Percentiles rank a stretch among this genome's conserved stretches.
phyloP scores from a whole-genome alignment of 2,888 invertebrate species.

The Apomyelois bistriatella region DNA sequence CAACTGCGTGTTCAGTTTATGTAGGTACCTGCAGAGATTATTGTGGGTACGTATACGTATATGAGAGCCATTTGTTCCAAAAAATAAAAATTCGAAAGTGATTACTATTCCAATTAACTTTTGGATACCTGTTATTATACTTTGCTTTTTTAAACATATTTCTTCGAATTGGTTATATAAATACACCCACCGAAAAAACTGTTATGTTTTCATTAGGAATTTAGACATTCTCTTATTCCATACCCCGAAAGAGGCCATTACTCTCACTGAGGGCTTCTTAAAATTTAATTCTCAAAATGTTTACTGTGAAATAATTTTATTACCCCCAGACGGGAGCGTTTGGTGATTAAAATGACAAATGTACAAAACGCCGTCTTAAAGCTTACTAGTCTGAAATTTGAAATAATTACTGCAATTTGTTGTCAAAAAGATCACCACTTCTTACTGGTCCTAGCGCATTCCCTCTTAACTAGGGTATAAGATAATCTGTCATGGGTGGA shows the following conservation, averaged over 20 bases:
- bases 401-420: background rate
- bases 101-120: too few relatives aligned
- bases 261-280: constrained; percentile 17
- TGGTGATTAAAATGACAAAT: constrained; percentile 30
- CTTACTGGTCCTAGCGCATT: too few relatives aligned
- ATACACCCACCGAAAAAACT: background rate
- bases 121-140: too few relatives aligned
- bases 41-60: too few relatives aligned
- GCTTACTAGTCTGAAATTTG: background rate
- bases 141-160: too few relatives aligned
- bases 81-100: too few relatives aligned
- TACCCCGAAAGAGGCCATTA: constrained; percentile 1
- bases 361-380: constrained; percentile 16
- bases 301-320: constrained; percentile 29
- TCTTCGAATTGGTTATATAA: background rate
- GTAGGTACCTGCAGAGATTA: too few relatives aligned
- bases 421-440: background rate
- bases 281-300: constrained; percentile 28
- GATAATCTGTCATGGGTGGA: too few relatives aligned
- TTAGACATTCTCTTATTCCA: background rate
- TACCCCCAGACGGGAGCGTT: constrained; percentile 24
- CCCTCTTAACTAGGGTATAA: too few relatives aligned
- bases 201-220: background rate
- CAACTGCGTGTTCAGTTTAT: too few relatives aligned
- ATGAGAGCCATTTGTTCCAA: too few relatives aligned